Conservation (phyloP, 2,797 vertebrate species). For the Acipenser transmontanus region DNA sequence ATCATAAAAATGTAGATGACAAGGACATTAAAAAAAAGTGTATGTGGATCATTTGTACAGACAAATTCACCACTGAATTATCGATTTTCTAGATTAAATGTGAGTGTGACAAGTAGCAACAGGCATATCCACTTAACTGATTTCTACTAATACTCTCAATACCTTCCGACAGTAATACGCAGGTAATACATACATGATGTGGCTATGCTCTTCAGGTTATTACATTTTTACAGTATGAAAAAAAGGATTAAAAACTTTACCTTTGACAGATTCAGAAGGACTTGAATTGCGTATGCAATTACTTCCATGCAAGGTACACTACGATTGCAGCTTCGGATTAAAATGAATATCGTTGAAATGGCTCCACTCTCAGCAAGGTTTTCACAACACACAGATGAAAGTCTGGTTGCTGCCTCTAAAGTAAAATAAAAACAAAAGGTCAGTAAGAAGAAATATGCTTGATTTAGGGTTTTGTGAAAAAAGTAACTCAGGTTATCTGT, state of each 20-base stretch:
- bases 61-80: no score
- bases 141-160: no score
- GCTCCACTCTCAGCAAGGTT: slow-evolving; percentile 78
- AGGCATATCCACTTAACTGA: no score
- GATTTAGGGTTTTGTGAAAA: no score
- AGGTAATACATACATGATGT: background rate
- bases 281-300: slow-evolving; percentile 77
- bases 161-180: no score
- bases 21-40: background rate
- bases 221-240: background rate
- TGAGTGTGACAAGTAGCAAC: no score
- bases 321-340: slow-evolving; percentile 87
- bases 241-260: slow-evolving; percentile 44
- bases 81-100: no score
- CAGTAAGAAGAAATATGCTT: background rate
- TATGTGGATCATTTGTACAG: background rate
- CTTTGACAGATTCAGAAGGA: slow-evolving; percentile 93
- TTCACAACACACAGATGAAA: slow-evolving; percentile 85
- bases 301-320: slow-evolving; percentile 92
- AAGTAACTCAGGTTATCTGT: no score
- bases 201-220: background rate
- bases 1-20: no score
- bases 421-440: background rate
- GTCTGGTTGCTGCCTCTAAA: slow-evolving; percentile 77
- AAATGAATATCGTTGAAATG: slow-evolving; percentile 66